Evolutionary conservation across 2,113 vertebrate species (phyloP), one percentile per base, ranked within the genome.

Genomic region (Atrichornis clamosus): DNA sequence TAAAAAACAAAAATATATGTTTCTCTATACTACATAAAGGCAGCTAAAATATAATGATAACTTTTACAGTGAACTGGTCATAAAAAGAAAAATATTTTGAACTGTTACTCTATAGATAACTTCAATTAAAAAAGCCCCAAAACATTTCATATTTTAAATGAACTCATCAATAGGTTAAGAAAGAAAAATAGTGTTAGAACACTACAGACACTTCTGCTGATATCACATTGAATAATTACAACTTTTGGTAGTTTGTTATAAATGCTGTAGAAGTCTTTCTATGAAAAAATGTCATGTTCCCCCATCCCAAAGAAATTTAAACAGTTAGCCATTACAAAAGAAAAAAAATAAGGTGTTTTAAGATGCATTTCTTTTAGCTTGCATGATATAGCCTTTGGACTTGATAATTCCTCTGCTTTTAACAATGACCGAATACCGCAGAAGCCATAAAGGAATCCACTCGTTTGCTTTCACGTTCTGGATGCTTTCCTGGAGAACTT

Each of bases 321-420:
- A 82, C 87, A 96, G 44, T 53, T 92, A 89, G 74, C 39, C 64
- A 65, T 55, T 76, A 22, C 15, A 22, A 39, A 78, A 62, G 50
- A 35, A 37, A 37, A 53, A 32, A 37, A 47, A n/a, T n/a, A n/a
- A 19, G 30, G 27, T 13, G 20, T 42, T 91, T 98, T 98, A 98
- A 75, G 95, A 97, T 39, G 93, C 92, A 89, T 97, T 98, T 98
- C 98, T 99, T 97, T 98, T 98, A 27, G 99, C 99, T 87, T 99
- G 98, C 95, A 99, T 96, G 56, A 99, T 98, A 98, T 99, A 99
- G 93, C 99, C 99, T 97, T 99, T 99, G 33, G 99, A 99, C 97
- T 99, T 99, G 97, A 99, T 99, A 97, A 99, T 99, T 95, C 99
- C 99, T 96, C 99, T 98, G 94, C 99, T 99, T 97, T 99, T 99